Percentiles rank a stretch among this genome's conserved stretches.
Conservation (phyloP, 2,888 invertebrate genomes). For the Trisateles emortualis region DNA sequence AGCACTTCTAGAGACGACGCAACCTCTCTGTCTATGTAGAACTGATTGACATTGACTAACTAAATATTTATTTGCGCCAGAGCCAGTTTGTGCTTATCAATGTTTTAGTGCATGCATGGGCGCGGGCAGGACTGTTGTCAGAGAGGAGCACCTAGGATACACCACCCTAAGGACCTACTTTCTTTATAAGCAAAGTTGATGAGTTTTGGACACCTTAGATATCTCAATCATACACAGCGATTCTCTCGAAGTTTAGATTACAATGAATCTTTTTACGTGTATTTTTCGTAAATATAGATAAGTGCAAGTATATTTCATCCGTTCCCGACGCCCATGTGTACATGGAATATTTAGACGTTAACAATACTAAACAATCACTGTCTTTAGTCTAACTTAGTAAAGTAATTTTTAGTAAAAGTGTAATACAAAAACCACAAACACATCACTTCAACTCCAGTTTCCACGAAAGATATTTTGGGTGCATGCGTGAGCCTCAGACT, state of each 20-base stretch:
- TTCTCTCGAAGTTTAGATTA: no score
- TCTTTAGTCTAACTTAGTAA: slow-evolving; percentile 10
- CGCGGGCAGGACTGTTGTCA: no score
- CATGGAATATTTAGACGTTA: slow-evolving; percentile 42
- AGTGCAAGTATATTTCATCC: no score
- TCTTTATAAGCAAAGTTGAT: no score
- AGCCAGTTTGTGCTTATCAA: slow-evolving; percentile 42
- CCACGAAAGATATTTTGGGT: slow-evolving; percentile 42
- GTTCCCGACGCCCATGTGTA: no score
- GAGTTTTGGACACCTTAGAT: no score
- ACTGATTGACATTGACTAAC: slow-evolving; percentile 16
- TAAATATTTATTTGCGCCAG: slow-evolving; percentile 17
- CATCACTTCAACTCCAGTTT: slow-evolving; percentile 21
- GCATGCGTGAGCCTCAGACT: no score
- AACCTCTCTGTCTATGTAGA: slow-evolving; percentile 27
- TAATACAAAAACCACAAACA: slow-evolving; percentile 17
- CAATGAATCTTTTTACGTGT: no score
- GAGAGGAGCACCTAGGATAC: no score
- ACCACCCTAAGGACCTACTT: no score
- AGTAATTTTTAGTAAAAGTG: slow-evolving; percentile 18
- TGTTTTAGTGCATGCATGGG: slow-evolving; percentile 54
- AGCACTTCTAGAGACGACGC: slow-evolving; percentile 48
- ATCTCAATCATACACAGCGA: no score
- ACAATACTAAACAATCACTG: slow-evolving; percentile 7
- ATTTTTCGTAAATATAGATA: no score